Conservation (phyloP, 2,113 vertebrate species). For the Callipepla californica region DNA sequence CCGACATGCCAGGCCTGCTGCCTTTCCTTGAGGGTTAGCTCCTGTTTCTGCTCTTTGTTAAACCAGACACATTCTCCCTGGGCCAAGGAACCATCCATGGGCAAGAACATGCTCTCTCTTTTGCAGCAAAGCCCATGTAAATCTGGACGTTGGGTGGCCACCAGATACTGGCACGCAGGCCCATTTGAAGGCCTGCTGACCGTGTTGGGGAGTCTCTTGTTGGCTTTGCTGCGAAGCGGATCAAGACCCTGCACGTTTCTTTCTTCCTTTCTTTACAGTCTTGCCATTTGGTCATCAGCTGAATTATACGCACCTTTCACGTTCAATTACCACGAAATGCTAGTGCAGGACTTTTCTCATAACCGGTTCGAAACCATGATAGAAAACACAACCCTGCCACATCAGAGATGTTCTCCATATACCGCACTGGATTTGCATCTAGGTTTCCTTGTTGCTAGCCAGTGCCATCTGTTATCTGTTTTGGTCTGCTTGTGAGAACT, state of each 20-base stretch:
- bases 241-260: rapidly evolving
- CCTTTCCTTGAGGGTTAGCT: rapidly evolving
- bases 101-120: neutral
- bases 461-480: conserved; percentile 67
- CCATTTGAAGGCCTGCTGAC: neutral
- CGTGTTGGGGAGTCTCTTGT: neutral
- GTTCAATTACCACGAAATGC: neutral
- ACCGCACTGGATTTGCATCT: conserved; percentile 41
- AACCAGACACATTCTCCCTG: neutral
- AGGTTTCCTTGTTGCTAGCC: conserved; percentile 52
- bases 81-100: neutral
- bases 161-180: neutral
- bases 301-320: conserved; percentile 1
- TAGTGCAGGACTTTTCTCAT: neutral
- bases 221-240: neutral
- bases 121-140: neutral
- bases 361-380: conserved; percentile 28
- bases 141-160: neutral
- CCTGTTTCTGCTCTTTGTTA: neutral
- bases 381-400: conserved; percentile 49
- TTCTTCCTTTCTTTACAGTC: neutral
- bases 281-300: neutral
- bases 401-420: conserved; percentile 1
- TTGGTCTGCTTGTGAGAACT: conserved; percentile 42
- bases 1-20: neutral